Evolutionary conservation across 2,113 vertebrate genomes (phyloP).

Genomic region (Muntiacus reevesi): DNA sequence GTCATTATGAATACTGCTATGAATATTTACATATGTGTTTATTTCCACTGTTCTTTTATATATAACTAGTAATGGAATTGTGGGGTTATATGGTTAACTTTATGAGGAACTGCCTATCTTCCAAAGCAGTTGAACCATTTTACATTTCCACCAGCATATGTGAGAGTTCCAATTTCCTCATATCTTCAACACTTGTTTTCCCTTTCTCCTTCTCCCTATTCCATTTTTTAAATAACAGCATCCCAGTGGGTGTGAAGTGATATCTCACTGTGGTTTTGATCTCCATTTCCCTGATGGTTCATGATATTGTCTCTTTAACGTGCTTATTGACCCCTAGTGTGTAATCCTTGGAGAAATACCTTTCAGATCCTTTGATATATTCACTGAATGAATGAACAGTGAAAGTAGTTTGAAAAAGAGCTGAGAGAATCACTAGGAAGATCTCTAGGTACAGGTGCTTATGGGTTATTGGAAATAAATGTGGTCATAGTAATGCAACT

Average conservation of each 20-base stretch:
- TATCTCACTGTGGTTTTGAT: not conserved
- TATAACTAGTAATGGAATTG: not conserved
- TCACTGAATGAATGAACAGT: not conserved
- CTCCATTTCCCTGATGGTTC: not conserved
- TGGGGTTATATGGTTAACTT: not conserved
- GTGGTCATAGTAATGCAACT: not conserved
- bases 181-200: not conserved
- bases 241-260: not conserved
- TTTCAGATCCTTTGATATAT: not conserved
- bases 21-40: not conserved
- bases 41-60: not conserved
- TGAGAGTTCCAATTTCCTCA: not conserved
- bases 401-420: not conserved
- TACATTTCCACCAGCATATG: not conserved
- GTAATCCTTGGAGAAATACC: not conserved
- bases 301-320: not conserved
- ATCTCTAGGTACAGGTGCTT: not conserved
- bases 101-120: not conserved
- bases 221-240: not conserved
- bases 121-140: not conserved
- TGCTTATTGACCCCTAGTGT: not conserved
- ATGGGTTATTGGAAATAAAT: constrained; percentile 12
- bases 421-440: not conserved
- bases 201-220: not conserved
- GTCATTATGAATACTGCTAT: not conserved